Evolutionary conservation across 2,888 invertebrate genomes (phyloP).

Genomic region (Micoletzkya japonica): DNA sequence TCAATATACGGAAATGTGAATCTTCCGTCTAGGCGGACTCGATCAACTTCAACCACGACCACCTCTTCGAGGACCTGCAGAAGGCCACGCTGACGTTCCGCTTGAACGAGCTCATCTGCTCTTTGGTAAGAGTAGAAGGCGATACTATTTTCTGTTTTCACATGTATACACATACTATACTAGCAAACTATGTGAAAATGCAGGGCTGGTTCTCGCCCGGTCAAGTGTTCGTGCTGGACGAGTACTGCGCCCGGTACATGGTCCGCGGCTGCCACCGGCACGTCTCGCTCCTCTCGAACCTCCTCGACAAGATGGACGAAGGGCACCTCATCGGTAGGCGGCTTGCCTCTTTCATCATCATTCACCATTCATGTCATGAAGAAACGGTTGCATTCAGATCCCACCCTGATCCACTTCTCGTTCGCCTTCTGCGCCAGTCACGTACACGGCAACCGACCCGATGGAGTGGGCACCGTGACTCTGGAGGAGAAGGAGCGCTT

Average conservation of each 20-base stretch:
- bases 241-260: slow-evolving; percentile 95
- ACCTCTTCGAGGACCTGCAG: slow-evolving; percentile 87
- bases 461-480: slow-evolving; percentile 97
- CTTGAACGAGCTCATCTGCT: slow-evolving; percentile 95
- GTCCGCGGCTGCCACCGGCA: slow-evolving; percentile 90
- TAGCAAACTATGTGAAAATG: background rate
- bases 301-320: slow-evolving; percentile 77
- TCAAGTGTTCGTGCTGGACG: slow-evolving; percentile 95
- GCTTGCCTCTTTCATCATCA: background rate
- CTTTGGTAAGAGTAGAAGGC: slow-evolving; percentile 75
- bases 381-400: slow-evolving; percentile 70
- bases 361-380: background rate
- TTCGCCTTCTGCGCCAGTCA: slow-evolving; percentile 99
- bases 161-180: background rate
- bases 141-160: background rate
- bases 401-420: slow-evolving; percentile 96
- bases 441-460: slow-evolving; percentile 89
- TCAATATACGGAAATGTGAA: background rate
- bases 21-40: slow-evolving; percentile 82
- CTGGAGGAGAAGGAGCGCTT: slow-evolving; percentile 90
- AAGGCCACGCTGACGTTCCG: slow-evolving; percentile 90
- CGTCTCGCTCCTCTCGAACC: slow-evolving; percentile 89
- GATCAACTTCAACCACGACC: slow-evolving; percentile 92
- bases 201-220: slow-evolving; percentile 99
- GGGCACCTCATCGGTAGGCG: slow-evolving; percentile 81